Evolutionary conservation across 2,797 vertebrate genomes (phyloP), one percentile per base, ranked within the genome.

Genomic region (Xenops minutus): DNA sequence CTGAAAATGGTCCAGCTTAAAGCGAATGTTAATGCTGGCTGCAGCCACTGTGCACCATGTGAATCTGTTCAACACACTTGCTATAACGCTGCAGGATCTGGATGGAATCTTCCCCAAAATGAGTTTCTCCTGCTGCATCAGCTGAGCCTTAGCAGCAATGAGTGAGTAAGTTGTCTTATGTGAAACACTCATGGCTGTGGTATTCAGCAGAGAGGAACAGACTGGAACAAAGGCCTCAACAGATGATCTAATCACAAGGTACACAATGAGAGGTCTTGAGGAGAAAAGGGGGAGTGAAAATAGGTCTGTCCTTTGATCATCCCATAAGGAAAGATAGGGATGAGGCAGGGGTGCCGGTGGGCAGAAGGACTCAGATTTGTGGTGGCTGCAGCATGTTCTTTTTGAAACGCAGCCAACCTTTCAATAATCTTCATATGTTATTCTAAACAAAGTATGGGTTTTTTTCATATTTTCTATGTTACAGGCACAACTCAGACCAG

Each of bases 271-370:
- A 37, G 7, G 11, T 7, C 13, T 46, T 16, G 62, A 54, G 56
- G 39, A 85, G 78, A 54, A 79, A 75, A 79, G 14, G 10, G 12
- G 12, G 27, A 72, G 10, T 46, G 30, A 58, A 87, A 87, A 43
- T 58, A n/a, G n/a, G n/a, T n/a, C n/a, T n/a, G n/a, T n/a, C n/a
- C n/a, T n/a, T n/a, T n/a, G n/a, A n/a, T n/a, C n/a, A n/a, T n/a
- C n/a, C n/a, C n/a, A n/a, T n/a, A 44, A 75, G 56, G 49, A 52
- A 82, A 59, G 32, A 29, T 8, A 34, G 37, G 41, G 48, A 59
- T 27, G 22, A 68, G 37, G 22, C 12, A 85, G 58, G 7, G 7
- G 4, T n/a, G 39, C 15, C 9, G 15, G 39, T 2, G 0, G 0
- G 2, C 16, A 56, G 39, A n/a, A 51, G 39, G 18, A 46, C 41